Conservation (phyloP, 2,888 invertebrate genomes). For the Erpobdella octoculata region DNA sequence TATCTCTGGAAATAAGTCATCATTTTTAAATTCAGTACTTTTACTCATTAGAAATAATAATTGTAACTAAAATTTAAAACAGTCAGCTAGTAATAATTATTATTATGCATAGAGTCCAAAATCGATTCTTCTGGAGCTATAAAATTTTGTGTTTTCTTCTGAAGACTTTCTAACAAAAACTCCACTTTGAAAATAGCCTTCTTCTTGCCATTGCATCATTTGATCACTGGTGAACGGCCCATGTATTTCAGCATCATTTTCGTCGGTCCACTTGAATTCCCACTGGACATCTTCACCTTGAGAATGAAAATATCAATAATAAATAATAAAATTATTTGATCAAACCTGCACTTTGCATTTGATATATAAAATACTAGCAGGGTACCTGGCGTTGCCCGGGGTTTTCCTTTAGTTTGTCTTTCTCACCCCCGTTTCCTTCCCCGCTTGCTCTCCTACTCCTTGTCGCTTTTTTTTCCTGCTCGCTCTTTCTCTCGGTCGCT, state of each 20-base stretch:
- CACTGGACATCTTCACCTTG: slow-evolving; percentile 59
- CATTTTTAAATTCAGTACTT: too few relatives aligned
- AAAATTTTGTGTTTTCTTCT: slow-evolving; percentile 64
- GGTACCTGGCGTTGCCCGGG: too few relatives aligned
- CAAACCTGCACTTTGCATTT: too few relatives aligned
- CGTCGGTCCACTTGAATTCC: slow-evolving; percentile 83
- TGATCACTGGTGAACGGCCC: slow-evolving; percentile 77
- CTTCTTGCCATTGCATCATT: slow-evolving; percentile 79
- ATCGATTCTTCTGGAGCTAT: slow-evolving; percentile 79
- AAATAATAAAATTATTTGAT: background rate
- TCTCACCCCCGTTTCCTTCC: too few relatives aligned
- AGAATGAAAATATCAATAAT: background rate
- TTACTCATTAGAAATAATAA: background rate
- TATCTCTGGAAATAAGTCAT: too few relatives aligned
- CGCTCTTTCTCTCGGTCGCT: too few relatives aligned
- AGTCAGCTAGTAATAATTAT: background rate
- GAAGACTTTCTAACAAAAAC: slow-evolving; percentile 77
- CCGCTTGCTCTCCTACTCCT: too few relatives aligned
- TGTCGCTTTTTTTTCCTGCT: too few relatives aligned
- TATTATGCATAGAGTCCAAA: slow-evolving; percentile 70
- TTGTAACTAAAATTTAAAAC: background rate
- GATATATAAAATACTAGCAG: too few relatives aligned
- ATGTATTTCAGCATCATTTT: slow-evolving; percentile 65
- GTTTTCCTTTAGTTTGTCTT: too few relatives aligned
- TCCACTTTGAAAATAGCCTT: slow-evolving; percentile 67